Conservation (phyloP, 2,888 invertebrate genomes). For the Tricholauxania praeusta region DNA sequence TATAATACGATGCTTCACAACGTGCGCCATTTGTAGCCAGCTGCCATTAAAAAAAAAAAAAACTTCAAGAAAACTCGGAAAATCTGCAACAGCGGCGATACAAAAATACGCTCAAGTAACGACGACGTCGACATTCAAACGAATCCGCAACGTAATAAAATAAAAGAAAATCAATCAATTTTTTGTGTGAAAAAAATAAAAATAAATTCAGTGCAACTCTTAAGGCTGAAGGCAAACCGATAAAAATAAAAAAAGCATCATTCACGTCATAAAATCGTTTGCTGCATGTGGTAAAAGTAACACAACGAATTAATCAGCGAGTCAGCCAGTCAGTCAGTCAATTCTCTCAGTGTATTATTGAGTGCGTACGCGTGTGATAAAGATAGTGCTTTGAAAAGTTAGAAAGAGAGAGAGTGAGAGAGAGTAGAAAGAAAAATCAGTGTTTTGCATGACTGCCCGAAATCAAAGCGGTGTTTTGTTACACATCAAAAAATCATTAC, state of each 20-base stretch:
- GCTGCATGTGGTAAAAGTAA: neutral
- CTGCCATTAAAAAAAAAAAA: constrained; percentile 16
- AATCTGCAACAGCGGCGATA: neutral
- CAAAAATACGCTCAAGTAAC: neutral
- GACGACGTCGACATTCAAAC: constrained; percentile 8
- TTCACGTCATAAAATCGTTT: neutral
- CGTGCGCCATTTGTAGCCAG: constrained; percentile 11
- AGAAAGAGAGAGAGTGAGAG: neutral
- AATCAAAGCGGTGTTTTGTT: constrained; percentile 61
- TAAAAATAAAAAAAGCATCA: neutral
- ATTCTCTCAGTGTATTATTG: no score
- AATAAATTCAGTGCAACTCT: no score
- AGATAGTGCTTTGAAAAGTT: neutral
- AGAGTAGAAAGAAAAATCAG: neutral
- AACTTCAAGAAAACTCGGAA: neutral
- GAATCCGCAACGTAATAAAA: constrained; percentile 12
- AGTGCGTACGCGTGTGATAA: neutral
- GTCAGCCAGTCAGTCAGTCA: neutral
- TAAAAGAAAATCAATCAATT: constrained; percentile 23
- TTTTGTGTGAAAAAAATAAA: neutral
- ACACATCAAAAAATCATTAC: constrained; percentile 65
- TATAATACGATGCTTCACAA: neutral
- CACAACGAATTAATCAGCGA: neutral
- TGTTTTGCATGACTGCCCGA: constrained; percentile 65
- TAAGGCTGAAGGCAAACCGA: no score